Evolutionary conservation across 2,113 vertebrate genomes (phyloP).

Genomic region (Tautogolabrus adspersus): DNA sequence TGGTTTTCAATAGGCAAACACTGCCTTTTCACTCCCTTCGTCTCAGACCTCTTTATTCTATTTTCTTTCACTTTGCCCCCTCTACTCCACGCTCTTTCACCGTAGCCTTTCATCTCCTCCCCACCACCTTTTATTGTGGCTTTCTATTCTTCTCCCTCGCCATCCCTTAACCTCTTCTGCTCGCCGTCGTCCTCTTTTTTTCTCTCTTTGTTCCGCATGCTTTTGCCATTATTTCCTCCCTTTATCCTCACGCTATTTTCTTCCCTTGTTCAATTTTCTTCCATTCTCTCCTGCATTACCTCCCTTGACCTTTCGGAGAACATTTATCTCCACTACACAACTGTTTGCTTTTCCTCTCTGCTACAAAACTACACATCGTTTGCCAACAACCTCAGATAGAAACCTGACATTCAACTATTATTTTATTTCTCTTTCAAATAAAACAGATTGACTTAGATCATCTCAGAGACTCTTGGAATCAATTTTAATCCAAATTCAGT

Average conservation of each 20-base stretch:
- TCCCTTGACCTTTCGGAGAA: slow-evolving; percentile 30
- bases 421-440: neutral
- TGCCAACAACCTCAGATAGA: neutral
- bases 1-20: slow-evolving; percentile 14
- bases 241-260: slow-evolving; percentile 20
- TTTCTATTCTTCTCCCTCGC: slow-evolving; percentile 24
- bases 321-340: slow-evolving; percentile 18
- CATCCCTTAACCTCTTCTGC: slow-evolving; percentile 34
- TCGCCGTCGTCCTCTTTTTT: slow-evolving; percentile 1
- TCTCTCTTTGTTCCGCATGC: slow-evolving; percentile 40
- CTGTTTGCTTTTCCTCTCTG: neutral
- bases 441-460: neutral
- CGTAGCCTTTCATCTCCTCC: slow-evolving; percentile 19
- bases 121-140: slow-evolving; percentile 16
- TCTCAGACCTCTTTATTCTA: slow-evolving; percentile 25
- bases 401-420: neutral
- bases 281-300: slow-evolving; percentile 22
- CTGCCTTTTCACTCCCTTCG: neutral
- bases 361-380: neutral
- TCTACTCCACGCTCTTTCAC: slow-evolving; percentile 16
- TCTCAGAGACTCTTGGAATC: neutral
- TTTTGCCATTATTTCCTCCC: slow-evolving; percentile 44
- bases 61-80: slow-evolving; percentile 14
- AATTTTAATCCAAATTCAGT: no score
- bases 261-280: slow-evolving; percentile 42